These are phyloP conservation scores for Chymomyza costata DNA, from an alignment of 1,140 invertebrate genomes.

Conservation along the genomic window DNA sequence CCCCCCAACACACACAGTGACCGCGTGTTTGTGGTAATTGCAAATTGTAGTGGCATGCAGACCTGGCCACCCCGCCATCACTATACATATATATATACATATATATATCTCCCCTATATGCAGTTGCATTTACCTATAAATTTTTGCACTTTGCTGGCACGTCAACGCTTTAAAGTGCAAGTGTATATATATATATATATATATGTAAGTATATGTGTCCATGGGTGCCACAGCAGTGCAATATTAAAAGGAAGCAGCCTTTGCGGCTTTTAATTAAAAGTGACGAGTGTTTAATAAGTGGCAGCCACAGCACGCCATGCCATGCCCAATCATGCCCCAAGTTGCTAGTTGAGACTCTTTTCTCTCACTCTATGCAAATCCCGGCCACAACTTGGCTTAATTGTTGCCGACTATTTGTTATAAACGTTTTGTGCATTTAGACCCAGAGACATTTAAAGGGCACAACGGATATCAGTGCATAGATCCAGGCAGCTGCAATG, in stretches of 20 bases:
- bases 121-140: neutral
- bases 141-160: constrained; percentile 3
- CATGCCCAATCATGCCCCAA: too few relatives aligned
- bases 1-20: constrained; percentile 1
- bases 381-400: too few relatives aligned
- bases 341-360: too few relatives aligned
- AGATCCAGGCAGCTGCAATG: too few relatives aligned
- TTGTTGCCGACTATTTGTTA: too few relatives aligned
- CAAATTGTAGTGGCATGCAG: constrained; percentile 67
- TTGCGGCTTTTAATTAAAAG: constrained; percentile 71
- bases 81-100: neutral
- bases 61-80: constrained; percentile 7
- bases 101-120: neutral
- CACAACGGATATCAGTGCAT: too few relatives aligned
- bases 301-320: constrained; percentile 20
- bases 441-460: too few relatives aligned
- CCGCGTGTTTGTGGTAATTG: constrained; percentile 67
- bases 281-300: constrained; percentile 74
- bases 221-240: neutral
- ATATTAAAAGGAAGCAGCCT: neutral
- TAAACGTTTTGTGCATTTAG: too few relatives aligned
- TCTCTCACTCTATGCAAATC: too few relatives aligned
- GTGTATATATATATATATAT: neutral
- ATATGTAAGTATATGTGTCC: neutral
- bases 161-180: neutral